A percentile compares a stretch with the other conserved stretches of the same genome.
Conservation (phyloP, 1,140 invertebrate species). For the Drosophila pseudoobscura region DNA sequence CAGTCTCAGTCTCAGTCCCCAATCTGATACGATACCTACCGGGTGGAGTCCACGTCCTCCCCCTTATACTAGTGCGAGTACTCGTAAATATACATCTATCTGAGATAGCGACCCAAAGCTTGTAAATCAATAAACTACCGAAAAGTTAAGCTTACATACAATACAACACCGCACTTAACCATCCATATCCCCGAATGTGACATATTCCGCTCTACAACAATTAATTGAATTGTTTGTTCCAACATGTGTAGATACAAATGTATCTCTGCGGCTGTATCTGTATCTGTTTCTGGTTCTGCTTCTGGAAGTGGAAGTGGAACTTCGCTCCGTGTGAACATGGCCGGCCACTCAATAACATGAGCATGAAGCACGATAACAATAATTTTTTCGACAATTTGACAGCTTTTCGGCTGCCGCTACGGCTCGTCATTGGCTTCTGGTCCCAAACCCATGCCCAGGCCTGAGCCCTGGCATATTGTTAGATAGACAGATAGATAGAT, state of each 20-base stretch:
- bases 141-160: slow-evolving; percentile 38
- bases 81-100: slow-evolving; percentile 18
- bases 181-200: slow-evolving; percentile 49
- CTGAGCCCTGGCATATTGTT: slow-evolving; percentile 33
- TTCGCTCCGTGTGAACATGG: slow-evolving; percentile 63
- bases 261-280: slow-evolving; percentile 55
- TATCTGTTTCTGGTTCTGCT: slow-evolving; percentile 27
- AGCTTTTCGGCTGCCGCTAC: slow-evolving; percentile 66
- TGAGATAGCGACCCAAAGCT: slow-evolving; percentile 54
- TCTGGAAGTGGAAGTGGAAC: slow-evolving; percentile 22
- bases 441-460: neutral
- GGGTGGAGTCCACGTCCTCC: slow-evolving; percentile 49
- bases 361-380: slow-evolving; percentile 71
- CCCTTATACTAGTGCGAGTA: slow-evolving; percentile 5
- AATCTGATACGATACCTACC: too few species aligned
- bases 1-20: neutral
- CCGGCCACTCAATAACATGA: slow-evolving; percentile 78
- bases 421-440: slow-evolving; percentile 42
- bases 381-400: slow-evolving; percentile 77
- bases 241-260: slow-evolving; percentile 78
- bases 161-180: slow-evolving; percentile 5
- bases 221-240: slow-evolving; percentile 80
- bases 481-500: slow-evolving; percentile 35
- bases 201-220: slow-evolving; percentile 68
- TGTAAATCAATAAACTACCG: slow-evolving; percentile 81